These are phyloP conservation scores for Cydia pomonella DNA, from an alignment of 1,140 invertebrate species.

Conservation along the genomic window DNA sequence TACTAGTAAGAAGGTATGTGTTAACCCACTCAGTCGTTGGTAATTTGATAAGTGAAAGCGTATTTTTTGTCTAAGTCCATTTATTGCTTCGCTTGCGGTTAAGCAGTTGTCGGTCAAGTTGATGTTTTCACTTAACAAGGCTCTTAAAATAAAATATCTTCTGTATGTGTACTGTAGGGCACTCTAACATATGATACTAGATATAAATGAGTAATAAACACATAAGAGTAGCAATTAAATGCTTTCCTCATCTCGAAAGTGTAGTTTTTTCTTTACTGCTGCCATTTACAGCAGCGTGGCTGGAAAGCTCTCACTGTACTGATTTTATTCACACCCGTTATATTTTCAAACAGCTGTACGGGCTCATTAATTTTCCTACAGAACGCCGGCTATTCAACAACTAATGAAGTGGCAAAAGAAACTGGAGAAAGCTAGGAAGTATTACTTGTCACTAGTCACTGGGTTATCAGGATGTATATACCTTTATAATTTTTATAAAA, in stretches of 20 bases:
- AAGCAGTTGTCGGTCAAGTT: background rate
- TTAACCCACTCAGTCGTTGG: background rate
- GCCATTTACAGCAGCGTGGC: background rate
- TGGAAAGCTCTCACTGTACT: background rate
- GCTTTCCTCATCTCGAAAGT: background rate
- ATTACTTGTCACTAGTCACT: background rate
- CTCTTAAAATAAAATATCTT: background rate
- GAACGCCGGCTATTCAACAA: background rate
- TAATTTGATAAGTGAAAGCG: slow-evolving; percentile 24
- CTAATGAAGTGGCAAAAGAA: slow-evolving; percentile 16
- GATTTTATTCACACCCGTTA: background rate
- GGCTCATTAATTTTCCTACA: background rate
- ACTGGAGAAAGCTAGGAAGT: background rate
- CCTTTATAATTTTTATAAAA: background rate
- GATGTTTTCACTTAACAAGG: background rate
- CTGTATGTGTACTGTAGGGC: background rate
- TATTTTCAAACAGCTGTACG: background rate
- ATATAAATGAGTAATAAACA: background rate
- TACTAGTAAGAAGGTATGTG: background rate
- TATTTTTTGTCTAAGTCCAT: slow-evolving; percentile 1
- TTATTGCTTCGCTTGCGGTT: slow-evolving; percentile 11
- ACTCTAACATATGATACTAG: background rate
- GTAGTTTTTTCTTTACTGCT: background rate
- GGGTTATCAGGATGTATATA: background rate
- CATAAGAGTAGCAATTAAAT: background rate